A percentile compares a stretch with the other conserved stretches of the same genome.
These are phyloP conservation scores for Apodemus sylvaticus DNA, from an alignment of 2,113 vertebrate genomes.

Conservation along the genomic window DNA sequence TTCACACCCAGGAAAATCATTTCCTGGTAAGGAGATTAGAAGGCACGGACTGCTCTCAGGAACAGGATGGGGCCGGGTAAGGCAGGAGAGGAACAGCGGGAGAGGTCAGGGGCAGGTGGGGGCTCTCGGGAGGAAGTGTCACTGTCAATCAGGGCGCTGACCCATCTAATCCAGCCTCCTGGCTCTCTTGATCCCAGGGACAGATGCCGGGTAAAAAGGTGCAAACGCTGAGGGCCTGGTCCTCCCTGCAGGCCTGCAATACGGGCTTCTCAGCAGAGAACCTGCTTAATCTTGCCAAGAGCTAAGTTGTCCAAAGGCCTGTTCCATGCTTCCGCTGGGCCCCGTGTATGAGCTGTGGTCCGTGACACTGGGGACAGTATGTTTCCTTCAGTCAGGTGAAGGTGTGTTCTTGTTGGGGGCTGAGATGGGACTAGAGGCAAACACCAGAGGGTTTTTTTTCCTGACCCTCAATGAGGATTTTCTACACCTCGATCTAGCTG, in stretches of 20 bases:
- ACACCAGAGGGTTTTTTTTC: background rate
- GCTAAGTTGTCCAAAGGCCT: constrained; percentile 75
- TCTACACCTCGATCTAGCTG: background rate
- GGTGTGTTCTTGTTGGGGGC: background rate
- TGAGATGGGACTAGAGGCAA: background rate
- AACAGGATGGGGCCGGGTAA: constrained; percentile 78
- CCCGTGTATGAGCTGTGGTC: background rate
- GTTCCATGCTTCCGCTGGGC: background rate
- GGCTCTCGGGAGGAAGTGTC: constrained; percentile 78
- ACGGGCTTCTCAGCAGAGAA: constrained; percentile 65
- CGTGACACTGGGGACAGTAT: background rate
- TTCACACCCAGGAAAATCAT: constrained; percentile 83
- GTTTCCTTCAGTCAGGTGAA: background rate
- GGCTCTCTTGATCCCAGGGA: constrained; percentile 80
- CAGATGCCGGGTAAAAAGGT: constrained; percentile 82
- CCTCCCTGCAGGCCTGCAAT: constrained; percentile 77
- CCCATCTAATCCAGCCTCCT: constrained; percentile 81
- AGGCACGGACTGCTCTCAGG: constrained; percentile 62
- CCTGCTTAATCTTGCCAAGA: constrained; percentile 77
- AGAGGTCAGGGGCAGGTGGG: constrained; percentile 70
- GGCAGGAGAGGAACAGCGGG: constrained; percentile 78
- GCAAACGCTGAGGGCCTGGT: constrained; percentile 67
- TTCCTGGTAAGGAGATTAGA: constrained; percentile 84
- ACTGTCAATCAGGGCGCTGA: constrained; percentile 82
- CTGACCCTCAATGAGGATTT: background rate